Evolutionary conservation across 2,113 vertebrate genomes (phyloP), one percentile per base, ranked within the genome.

Genomic region (Alexandromys fortis): DNA sequence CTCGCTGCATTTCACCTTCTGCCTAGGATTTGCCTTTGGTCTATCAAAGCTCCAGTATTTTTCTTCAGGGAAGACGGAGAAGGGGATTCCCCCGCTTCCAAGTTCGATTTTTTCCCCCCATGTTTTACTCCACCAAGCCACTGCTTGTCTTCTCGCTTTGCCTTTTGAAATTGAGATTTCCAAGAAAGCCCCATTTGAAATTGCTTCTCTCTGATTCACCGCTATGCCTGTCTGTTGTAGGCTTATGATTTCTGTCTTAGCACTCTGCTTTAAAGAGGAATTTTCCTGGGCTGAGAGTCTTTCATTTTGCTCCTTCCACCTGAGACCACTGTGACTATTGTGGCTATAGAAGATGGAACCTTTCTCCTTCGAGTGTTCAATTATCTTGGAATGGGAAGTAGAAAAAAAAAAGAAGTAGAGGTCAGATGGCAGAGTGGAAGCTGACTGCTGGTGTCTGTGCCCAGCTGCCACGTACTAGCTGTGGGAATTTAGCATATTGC

Each of bases 1-100:
- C 68, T 90, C 89, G 77, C 45, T 87, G 33, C 70, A 47, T 97
- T 96, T 91, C 96, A 42, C 86, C 70, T 94, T 96, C 68, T 96
- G 67, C 70, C 30, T 55, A 78, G 86, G 86, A 94, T 65, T 94
- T 90, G 61, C 17, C 65, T 93, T 45, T 73, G 77, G 77, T 22
- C 73, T 94, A 73, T 95, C 22, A 89, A 76, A 94, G 26, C 10
- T 89, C 68, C 55, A 92, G 14, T 89, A 88, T 86, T 89, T 92
- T 58, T 81, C 13, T 55, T n/a, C 49, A 94, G 38, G 58, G 85
- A 89, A 70, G 19, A 52, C 35, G 10, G 42, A 93, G 75, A 89
- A 79, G 55, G 28, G 61, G 24, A 42, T 30, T 42, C 35, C 5
- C 65, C 10, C 79, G 45, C 14, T 14, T 97, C 33, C 55, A 89